These are phyloP conservation scores for Nephrocerus scutellatus DNA, from an alignment of 2,888 invertebrate genomes.

Conservation along the genomic window DNA sequence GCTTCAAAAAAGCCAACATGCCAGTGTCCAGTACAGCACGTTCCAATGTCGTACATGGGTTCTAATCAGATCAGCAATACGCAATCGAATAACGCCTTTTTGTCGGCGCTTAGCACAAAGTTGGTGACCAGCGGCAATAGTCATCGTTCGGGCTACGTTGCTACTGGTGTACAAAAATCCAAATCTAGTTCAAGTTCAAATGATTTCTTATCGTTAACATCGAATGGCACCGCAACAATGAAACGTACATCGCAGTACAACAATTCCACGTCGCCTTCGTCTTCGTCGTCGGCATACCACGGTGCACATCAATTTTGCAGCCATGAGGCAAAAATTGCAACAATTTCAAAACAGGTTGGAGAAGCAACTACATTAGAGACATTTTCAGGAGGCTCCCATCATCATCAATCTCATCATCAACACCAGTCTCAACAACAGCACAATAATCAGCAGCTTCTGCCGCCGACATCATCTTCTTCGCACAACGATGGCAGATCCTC, in stretches of 20 bases:
- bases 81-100: slow-evolving; percentile 29
- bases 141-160: slow-evolving; percentile 18
- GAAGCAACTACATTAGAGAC: slow-evolving; percentile 28
- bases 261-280: slow-evolving; percentile 9
- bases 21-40: slow-evolving; percentile 48
- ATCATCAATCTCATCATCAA: slow-evolving; percentile 3
- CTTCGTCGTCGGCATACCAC: slow-evolving; percentile 23
- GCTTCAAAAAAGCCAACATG: slow-evolving; percentile 43
- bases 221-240: slow-evolving; percentile 22
- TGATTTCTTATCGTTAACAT: slow-evolving; percentile 8
- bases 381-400: slow-evolving; percentile 22
- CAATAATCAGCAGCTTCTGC: slow-evolving; percentile 13
- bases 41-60: slow-evolving; percentile 49
- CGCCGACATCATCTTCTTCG: slow-evolving; percentile 25
- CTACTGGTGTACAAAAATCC: slow-evolving; percentile 26
- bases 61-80: slow-evolving; percentile 38
- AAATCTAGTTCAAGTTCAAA: slow-evolving; percentile 32
- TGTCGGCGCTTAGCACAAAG: slow-evolving; percentile 34
- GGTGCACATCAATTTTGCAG: too few relatives aligned
- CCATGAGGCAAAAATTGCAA: slow-evolving; percentile 43
- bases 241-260: slow-evolving; percentile 28
- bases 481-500: slow-evolving; percentile 34
- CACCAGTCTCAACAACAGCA: slow-evolving; percentile 16
- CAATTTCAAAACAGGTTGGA: slow-evolving; percentile 45
- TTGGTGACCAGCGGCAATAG: too few relatives aligned